These are phyloP conservation scores for Acleris laterana DNA, from an alignment of 2,888 invertebrate species.

Conservation along the genomic window DNA sequence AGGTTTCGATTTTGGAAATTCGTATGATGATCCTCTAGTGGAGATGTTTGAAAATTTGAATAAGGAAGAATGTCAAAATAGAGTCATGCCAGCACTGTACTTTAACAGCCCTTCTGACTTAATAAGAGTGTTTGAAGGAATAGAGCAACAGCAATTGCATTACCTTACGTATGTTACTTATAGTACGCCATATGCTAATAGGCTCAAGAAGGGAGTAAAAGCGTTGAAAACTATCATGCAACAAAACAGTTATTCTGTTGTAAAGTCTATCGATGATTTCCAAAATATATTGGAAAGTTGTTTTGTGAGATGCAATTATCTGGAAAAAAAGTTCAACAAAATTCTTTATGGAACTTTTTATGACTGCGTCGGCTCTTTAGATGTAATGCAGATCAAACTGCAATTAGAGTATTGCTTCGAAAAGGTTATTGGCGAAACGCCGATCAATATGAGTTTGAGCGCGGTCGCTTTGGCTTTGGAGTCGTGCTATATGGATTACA, in stretches of 20 bases:
- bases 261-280: constrained; percentile 58
- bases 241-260: constrained; percentile 56
- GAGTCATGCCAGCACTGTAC: constrained; percentile 80
- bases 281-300: constrained; percentile 62
- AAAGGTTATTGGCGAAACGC: constrained; percentile 83
- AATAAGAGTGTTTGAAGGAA: constrained; percentile 82
- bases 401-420: constrained; percentile 87
- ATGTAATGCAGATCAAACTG: constrained; percentile 82
- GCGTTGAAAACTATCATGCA: constrained; percentile 69
- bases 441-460: constrained; percentile 80
- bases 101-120: constrained; percentile 83
- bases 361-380: constrained; percentile 79
- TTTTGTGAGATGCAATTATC: constrained; percentile 76
- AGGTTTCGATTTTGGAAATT: constrained; percentile 70
- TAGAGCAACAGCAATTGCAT: constrained; percentile 86
- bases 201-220: constrained; percentile 73
- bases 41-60: constrained; percentile 76
- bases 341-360: constrained; percentile 84
- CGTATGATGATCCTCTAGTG: constrained; percentile 67
- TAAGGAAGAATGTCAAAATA: constrained; percentile 65
- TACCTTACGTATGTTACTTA: constrained; percentile 85
- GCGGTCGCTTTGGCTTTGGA: constrained; percentile 86
- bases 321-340: constrained; percentile 81
- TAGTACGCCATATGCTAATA: constrained; percentile 79
- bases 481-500: constrained; percentile 76